Percentiles rank a stretch among this genome's conserved stretches.
Conservation (phyloP, 1,140 invertebrate genomes). For the Callitettix versicolor region DNA sequence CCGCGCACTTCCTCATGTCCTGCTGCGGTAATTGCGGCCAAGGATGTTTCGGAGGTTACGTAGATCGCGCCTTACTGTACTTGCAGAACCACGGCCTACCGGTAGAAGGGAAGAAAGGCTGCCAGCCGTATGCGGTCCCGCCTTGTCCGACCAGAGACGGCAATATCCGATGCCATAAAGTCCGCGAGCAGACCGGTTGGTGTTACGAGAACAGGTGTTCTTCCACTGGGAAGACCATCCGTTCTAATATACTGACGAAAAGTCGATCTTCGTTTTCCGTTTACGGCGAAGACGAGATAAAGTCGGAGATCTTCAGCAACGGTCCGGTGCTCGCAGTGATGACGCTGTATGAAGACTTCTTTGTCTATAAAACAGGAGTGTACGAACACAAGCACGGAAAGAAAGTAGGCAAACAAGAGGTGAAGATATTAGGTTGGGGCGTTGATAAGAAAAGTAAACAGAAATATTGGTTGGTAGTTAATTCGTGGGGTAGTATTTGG, state of each 20-base stretch:
- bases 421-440: constrained; percentile 4
- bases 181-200: constrained; percentile 55
- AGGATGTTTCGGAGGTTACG: constrained; percentile 2
- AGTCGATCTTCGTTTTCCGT: constrained; percentile 55
- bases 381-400: neutral
- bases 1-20: neutral
- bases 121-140: neutral
- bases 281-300: constrained; percentile 56
- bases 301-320: constrained; percentile 68
- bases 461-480: neutral
- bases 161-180: constrained; percentile 52
- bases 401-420: neutral
- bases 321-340: constrained; percentile 86
- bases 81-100: neutral
- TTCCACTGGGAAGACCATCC: constrained; percentile 55
- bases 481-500: neutral
- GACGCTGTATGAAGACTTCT: constrained; percentile 77
- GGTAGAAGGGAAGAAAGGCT: neutral
- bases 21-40: neutral
- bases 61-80: neutral
- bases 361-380: constrained; percentile 54
- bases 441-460: neutral
- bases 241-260: constrained; percentile 65
- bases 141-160: constrained; percentile 34
- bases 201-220: constrained; percentile 58